Percentiles rank a stretch among this genome's conserved stretches.
These are phyloP conservation scores for Ceratosolen fusciceps DNA, from an alignment of 1,140 invertebrate genomes.

Conservation along the genomic window DNA sequence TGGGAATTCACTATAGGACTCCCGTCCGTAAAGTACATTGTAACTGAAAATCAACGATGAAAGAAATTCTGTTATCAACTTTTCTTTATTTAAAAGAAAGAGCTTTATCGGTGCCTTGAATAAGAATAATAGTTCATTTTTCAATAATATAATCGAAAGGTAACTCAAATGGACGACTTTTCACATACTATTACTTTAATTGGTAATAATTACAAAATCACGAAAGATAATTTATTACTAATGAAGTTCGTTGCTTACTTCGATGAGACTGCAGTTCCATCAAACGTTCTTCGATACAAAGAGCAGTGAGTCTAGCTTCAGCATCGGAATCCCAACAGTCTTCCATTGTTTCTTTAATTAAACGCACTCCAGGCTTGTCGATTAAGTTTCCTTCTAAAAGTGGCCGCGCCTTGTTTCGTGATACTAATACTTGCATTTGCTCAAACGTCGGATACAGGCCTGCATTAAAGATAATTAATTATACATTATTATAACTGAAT, in stretches of 20 bases:
- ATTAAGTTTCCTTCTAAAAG: conserved; percentile 75
- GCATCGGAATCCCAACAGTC: conserved; percentile 97
- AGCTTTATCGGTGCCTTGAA: too few relatives aligned
- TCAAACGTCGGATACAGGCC: conserved; percentile 81
- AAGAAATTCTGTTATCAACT: too few relatives aligned
- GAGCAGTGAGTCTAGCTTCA: conserved; percentile 89
- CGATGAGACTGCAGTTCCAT: conserved; percentile 78
- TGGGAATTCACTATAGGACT: conserved; percentile 74
- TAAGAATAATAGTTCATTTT: too few relatives aligned
- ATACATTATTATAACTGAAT: not conserved
- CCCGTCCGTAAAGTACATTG: conserved; percentile 69
- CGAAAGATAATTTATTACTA: not conserved
- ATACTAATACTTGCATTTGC: conserved; percentile 85
- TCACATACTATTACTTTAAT: too few relatives aligned
- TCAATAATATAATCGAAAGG: too few relatives aligned
- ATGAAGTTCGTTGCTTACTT: conserved; percentile 63
- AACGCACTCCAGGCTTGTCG: conserved; percentile 76
- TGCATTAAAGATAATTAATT: conserved; percentile 56
- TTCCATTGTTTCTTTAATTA: conserved; percentile 90
- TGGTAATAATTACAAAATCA: too few relatives aligned
- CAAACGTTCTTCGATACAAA: conserved; percentile 91
- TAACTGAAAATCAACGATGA: conserved; percentile 57
- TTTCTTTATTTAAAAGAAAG: too few relatives aligned
- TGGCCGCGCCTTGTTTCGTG: conserved; percentile 88
- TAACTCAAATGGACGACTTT: too few relatives aligned